Conservation (phyloP, 2,888 invertebrate species). For the Autographa pulchrina region DNA sequence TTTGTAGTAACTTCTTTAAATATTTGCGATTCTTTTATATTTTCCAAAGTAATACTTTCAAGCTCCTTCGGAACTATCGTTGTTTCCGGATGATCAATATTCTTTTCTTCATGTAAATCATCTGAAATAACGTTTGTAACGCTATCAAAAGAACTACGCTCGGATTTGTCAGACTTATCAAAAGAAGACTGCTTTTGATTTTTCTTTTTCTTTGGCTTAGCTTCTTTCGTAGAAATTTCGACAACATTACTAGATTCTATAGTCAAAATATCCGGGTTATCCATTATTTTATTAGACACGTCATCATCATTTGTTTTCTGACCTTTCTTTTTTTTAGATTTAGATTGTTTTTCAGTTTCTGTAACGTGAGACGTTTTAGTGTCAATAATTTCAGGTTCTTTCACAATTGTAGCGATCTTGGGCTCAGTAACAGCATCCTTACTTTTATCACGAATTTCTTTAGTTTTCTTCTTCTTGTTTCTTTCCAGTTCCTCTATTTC, state of each 20-base stretch:
- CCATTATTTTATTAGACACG: constrained; percentile 38
- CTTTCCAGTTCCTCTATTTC: constrained; percentile 82
- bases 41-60: neutral
- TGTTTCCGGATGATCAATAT: neutral
- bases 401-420: constrained; percentile 24
- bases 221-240: constrained; percentile 43
- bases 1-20: constrained; percentile 26
- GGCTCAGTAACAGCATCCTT: constrained; percentile 60
- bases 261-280: constrained; percentile 46
- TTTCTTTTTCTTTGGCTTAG: constrained; percentile 63
- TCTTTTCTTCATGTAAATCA: constrained; percentile 7
- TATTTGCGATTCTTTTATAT: constrained; percentile 17
- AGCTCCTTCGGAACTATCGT: neutral
- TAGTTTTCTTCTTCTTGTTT: constrained; percentile 77
- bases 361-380: constrained; percentile 30
- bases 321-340: constrained; percentile 69
- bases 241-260: constrained; percentile 40
- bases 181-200: constrained; percentile 49
- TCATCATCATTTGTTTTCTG: constrained; percentile 55
- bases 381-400: constrained; percentile 29
- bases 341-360: constrained; percentile 54
- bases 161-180: constrained; percentile 44
- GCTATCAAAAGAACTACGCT: constrained; percentile 26
- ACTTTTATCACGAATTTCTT: constrained; percentile 69
- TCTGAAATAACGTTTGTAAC: constrained; percentile 21